phyloP scores from a whole-genome alignment of 2,888 invertebrate genomes.

The Biston betularia region DNA sequence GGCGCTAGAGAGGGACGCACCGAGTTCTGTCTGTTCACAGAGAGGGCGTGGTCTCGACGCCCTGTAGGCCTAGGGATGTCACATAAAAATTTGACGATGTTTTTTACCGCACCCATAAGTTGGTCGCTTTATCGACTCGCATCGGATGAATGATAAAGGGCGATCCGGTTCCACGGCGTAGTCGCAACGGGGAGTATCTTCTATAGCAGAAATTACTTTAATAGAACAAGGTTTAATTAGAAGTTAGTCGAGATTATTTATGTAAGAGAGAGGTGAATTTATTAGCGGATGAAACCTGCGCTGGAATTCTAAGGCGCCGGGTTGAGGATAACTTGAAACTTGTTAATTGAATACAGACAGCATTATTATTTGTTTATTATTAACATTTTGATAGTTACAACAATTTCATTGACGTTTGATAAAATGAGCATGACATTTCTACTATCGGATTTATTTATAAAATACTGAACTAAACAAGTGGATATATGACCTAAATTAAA shows the following conservation, averaged over 20 bases:
- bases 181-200: constrained; percentile 72
- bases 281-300: constrained; percentile 34
- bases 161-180: constrained; percentile 52
- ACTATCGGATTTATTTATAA: neutral
- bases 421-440: too few relatives aligned
- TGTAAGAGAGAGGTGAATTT: constrained; percentile 39
- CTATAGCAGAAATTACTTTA: constrained; percentile 62
- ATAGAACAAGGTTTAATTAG: constrained; percentile 76
- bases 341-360: constrained; percentile 16
- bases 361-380: constrained; percentile 24
- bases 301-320: constrained; percentile 23
- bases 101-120: constrained; percentile 59
- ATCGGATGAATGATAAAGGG: constrained; percentile 44
- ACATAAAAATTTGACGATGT: constrained; percentile 71
- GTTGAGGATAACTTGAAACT: constrained; percentile 2
- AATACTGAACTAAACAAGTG: neutral
- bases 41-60: constrained; percentile 62
- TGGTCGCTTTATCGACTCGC: constrained; percentile 66
- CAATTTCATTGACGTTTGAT: neutral
- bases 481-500: too few relatives aligned
- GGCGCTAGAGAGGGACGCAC: constrained; percentile 65
- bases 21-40: constrained; percentile 60
- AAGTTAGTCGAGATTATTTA: constrained; percentile 53
- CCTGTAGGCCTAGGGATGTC: constrained; percentile 71
- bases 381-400: constrained; percentile 2